Evolutionary conservation across 2,888 invertebrate species (phyloP).

Genomic region (Cantharis nigra): DNA sequence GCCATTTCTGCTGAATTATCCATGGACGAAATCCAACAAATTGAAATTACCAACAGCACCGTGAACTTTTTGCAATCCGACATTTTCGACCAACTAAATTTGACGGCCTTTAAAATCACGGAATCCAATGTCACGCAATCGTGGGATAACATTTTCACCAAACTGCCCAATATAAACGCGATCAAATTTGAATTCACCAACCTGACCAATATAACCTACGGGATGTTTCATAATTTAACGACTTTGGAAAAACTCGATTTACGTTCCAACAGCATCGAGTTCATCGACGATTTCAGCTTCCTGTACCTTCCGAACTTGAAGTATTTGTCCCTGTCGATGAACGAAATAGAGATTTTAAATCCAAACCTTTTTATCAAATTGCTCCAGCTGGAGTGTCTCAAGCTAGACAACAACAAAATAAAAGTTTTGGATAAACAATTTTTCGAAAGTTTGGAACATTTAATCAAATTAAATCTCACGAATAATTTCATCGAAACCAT

Average conservation of each 20-base stretch:
- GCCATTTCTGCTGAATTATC: slow-evolving; percentile 9
- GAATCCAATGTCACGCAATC: slow-evolving; percentile 9
- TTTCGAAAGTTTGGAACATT: slow-evolving; percentile 17
- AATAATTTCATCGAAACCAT: slow-evolving; percentile 21
- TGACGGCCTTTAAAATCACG: slow-evolving; percentile 13
- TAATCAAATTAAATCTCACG: slow-evolving; percentile 17
- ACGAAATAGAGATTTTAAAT: slow-evolving; percentile 12
- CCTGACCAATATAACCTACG: not conserved
- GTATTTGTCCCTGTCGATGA: slow-evolving; percentile 7
- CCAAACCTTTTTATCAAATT: slow-evolving; percentile 11
- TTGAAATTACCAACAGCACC: slow-evolving; percentile 18
- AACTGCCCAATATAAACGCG: slow-evolving; percentile 2
- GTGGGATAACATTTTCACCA: slow-evolving; percentile 1
- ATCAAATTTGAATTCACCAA: slow-evolving; percentile 13
- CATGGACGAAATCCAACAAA: slow-evolving; percentile 11
- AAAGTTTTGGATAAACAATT: slow-evolving; percentile 11
- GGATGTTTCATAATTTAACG: not conserved
- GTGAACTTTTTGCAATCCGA: slow-evolving; percentile 11
- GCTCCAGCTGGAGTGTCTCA: slow-evolving; percentile 12
- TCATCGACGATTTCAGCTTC: slow-evolving; percentile 5
- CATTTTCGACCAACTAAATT: slow-evolving; percentile 1
- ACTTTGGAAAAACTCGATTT: slow-evolving; percentile 4
- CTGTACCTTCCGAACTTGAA: not conserved
- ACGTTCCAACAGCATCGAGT: slow-evolving; percentile 3
- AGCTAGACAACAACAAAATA: slow-evolving; percentile 26